phyloP scores from a whole-genome alignment of 1,140 invertebrate species.

The Drosophila watanabei region DNA sequence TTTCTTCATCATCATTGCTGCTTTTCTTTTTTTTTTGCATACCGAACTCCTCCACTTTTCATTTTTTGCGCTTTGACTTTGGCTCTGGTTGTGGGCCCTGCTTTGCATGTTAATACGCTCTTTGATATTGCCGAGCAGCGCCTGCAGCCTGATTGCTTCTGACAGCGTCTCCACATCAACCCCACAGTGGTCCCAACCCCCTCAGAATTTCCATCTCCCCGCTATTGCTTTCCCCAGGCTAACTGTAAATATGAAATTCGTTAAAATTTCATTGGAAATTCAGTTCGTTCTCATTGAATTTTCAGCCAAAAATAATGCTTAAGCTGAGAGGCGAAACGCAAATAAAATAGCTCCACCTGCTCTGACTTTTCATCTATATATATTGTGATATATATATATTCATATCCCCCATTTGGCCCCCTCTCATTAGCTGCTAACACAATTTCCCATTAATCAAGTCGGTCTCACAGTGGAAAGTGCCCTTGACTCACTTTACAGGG shows the following conservation, averaged over 20 bases:
- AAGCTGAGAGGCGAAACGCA: constrained; percentile 3
- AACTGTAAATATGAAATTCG: constrained; percentile 62
- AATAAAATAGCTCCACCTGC: constrained; percentile 41
- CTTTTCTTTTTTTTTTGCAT: constrained; percentile 15
- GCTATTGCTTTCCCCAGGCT: constrained; percentile 3
- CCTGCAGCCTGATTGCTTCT: constrained; percentile 82
- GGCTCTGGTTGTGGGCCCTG: constrained; percentile 60
- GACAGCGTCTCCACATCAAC: constrained; percentile 49
- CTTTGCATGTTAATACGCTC: constrained; percentile 83
- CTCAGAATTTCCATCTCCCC: background rate
- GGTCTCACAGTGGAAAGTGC: constrained; percentile 11
- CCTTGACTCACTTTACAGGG: constrained; percentile 63
- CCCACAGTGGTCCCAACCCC: background rate
- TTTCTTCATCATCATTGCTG: constrained; percentile 5
- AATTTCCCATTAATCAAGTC: constrained; percentile 61
- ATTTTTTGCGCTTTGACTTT: constrained; percentile 46
- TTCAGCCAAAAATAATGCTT: constrained; percentile 47
- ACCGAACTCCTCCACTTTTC: constrained; percentile 6
- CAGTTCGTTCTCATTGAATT: constrained; percentile 44
- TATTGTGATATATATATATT: constrained; percentile 2
- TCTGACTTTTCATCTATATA: background rate
- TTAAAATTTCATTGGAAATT: constrained; percentile 57
- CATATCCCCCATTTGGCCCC: background rate
- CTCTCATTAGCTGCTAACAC: constrained; percentile 48
- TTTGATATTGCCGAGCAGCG: constrained; percentile 77